phyloP scores from a whole-genome alignment of 2,113 vertebrate species.

The Cettia cetti region DNA sequence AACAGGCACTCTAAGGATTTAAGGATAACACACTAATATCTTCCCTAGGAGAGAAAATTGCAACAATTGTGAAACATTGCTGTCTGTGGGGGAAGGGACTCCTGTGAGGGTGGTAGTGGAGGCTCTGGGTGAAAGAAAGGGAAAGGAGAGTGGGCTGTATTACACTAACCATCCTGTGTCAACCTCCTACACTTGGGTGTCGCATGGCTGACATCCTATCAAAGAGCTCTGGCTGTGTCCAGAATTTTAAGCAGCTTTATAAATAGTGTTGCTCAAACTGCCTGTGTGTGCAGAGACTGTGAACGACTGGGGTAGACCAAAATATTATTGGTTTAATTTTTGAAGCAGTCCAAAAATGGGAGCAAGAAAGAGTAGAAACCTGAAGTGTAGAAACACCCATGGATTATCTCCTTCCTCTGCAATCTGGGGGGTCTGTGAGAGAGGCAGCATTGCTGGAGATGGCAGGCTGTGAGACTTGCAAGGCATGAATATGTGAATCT shows the following conservation, averaged over 20 bases:
- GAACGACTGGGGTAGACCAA: constrained; percentile 1
- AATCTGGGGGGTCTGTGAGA: not conserved
- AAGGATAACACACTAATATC: not conserved
- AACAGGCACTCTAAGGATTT: not conserved
- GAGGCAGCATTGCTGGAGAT: not conserved
- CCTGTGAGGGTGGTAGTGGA: not conserved
- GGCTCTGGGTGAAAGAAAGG: constrained; percentile 22
- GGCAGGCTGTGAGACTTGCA: not conserved
- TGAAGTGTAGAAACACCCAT: not conserved
- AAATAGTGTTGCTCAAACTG: constrained; percentile 31
- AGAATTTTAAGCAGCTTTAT: constrained; percentile 63
- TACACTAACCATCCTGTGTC: constrained; percentile 19
- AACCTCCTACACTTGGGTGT: not conserved
- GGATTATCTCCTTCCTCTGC: not conserved
- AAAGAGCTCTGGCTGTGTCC: constrained; percentile 39
- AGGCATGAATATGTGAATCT: not conserved
- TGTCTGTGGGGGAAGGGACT: not conserved
- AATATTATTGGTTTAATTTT: constrained; percentile 1
- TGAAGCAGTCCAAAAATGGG: not conserved
- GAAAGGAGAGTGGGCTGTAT: constrained; percentile 27
- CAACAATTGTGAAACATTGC: not conserved
- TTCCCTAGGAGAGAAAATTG: not conserved
- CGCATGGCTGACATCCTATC: constrained; percentile 48
- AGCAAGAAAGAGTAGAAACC: not conserved
- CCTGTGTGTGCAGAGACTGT: constrained; percentile 20